Evolutionary conservation across 2,888 invertebrate genomes (phyloP).

Genomic region (Drepanosiphum platanoidis): DNA sequence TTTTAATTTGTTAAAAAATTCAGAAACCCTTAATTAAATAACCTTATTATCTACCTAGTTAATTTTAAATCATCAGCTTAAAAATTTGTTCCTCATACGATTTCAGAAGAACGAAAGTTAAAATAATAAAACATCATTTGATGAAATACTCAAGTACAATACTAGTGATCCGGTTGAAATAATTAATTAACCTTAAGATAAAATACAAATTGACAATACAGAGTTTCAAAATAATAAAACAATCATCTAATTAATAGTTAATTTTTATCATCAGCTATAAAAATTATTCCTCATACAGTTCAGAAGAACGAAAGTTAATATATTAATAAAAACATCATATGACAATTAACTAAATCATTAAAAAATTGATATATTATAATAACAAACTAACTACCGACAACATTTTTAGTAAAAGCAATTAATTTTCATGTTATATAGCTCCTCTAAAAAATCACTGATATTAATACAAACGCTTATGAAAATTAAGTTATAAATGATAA

Average conservation of each 20-base stretch:
- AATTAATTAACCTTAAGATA: too few relatives aligned
- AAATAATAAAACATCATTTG: constrained; percentile 36
- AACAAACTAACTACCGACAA: not conserved
- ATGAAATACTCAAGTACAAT: not conserved
- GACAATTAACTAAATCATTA: not conserved
- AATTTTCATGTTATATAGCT: not conserved
- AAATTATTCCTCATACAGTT: constrained; percentile 34
- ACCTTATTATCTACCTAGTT: too few relatives aligned
- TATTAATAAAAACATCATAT: constrained; percentile 43
- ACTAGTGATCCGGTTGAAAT: not conserved
- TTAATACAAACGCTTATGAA: not conserved
- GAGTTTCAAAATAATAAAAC: not conserved
- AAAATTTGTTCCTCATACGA: constrained; percentile 17
- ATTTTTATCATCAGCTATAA: constrained; percentile 25
- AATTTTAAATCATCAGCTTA: constrained; percentile 27
- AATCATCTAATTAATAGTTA: not conserved
- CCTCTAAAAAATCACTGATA: not conserved
- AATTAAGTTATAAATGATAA: not conserved
- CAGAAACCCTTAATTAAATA: too few relatives aligned
- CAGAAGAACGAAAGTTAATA: constrained; percentile 59
- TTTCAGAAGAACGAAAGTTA: constrained; percentile 53
- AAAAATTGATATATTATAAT: not conserved
- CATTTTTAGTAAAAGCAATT: not conserved
- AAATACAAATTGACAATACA: too few relatives aligned
- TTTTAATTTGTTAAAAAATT: too few relatives aligned